Evolutionary conservation across 2,797 vertebrate genomes (phyloP).

Genomic region (Sebastolobus alascanus): DNA sequence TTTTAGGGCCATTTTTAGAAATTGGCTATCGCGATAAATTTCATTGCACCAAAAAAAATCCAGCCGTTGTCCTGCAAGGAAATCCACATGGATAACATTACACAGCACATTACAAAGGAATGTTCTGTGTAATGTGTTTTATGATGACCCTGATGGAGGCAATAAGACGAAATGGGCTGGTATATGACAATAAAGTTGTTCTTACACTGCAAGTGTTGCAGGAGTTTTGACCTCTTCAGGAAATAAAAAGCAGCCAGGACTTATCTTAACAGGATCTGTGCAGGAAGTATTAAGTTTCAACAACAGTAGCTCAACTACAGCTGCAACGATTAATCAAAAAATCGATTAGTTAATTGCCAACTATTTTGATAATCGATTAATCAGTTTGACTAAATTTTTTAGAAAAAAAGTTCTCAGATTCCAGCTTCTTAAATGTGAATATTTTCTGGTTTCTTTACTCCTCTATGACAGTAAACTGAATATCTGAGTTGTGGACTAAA

Average conservation of each 20-base stretch:
- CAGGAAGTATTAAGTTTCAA: not conserved
- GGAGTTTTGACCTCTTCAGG: not conserved
- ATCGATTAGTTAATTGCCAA: no score
- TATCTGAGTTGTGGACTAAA: no score
- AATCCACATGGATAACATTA: conserved; percentile 10
- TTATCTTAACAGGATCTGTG: not conserved
- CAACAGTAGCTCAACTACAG: not conserved
- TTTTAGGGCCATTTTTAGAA: conserved; percentile 53
- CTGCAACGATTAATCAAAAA: no score
- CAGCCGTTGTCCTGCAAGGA: conserved; percentile 18
- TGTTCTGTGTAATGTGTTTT: not conserved
- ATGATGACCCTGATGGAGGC: not conserved
- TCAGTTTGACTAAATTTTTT: rapidly evolving
- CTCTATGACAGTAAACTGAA: no score
- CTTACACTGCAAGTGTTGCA: not conserved
- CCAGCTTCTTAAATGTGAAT: no score
- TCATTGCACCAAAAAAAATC: conserved; percentile 24
- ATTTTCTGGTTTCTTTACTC: no score
- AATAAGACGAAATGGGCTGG: not conserved
- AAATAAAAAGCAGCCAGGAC: not conserved
- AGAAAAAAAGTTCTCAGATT: no score
- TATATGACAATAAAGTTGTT: not conserved
- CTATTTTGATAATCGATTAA: no score
- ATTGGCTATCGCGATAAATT: conserved; percentile 38
- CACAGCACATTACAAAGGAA: not conserved